These are phyloP conservation scores for Pseudococcus longispinus DNA, from an alignment of 2,888 invertebrate species.

Conservation along the genomic window DNA sequence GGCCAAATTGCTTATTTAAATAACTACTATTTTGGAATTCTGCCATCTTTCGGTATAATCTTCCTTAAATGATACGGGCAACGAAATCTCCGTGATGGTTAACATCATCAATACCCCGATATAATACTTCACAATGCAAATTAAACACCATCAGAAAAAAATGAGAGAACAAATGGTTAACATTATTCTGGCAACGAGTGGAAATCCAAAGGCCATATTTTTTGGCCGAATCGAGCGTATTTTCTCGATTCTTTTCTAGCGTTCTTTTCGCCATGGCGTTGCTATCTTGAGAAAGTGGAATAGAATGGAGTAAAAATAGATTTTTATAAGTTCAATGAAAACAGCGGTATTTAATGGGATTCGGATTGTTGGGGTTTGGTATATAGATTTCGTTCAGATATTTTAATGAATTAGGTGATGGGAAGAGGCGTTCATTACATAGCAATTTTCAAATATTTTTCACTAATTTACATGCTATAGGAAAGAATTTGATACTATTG, in stretches of 20 bases:
- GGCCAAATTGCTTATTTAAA: slow-evolving; percentile 29
- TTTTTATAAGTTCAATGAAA: not conserved
- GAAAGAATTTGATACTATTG: no score
- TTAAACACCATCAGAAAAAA: not conserved
- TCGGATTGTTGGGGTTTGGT: not conserved
- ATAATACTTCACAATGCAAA: slow-evolving; percentile 2
- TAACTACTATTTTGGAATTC: slow-evolving; percentile 25
- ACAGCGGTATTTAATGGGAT: not conserved
- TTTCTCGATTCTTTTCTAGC: no score
- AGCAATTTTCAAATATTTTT: no score
- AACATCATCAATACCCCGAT: slow-evolving; percentile 7
- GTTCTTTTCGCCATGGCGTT: not conserved
- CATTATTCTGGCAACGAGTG: not conserved
- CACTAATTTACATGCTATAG: no score
- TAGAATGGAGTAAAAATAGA: not conserved
- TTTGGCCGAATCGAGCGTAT: not conserved
- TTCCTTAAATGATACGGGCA: slow-evolving; percentile 25
- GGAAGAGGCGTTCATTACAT: not conserved
- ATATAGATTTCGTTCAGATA: not conserved
- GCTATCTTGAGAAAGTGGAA: not conserved
- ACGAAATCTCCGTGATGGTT: slow-evolving; percentile 22
- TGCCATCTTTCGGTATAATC: not conserved
- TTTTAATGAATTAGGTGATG: not conserved
- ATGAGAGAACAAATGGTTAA: not conserved
- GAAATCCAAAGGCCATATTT: not conserved